Evolutionary conservation across 2,888 invertebrate genomes (phyloP), one percentile per base, ranked within the genome.

Genomic region (Drosophila fungiperda): DNA sequence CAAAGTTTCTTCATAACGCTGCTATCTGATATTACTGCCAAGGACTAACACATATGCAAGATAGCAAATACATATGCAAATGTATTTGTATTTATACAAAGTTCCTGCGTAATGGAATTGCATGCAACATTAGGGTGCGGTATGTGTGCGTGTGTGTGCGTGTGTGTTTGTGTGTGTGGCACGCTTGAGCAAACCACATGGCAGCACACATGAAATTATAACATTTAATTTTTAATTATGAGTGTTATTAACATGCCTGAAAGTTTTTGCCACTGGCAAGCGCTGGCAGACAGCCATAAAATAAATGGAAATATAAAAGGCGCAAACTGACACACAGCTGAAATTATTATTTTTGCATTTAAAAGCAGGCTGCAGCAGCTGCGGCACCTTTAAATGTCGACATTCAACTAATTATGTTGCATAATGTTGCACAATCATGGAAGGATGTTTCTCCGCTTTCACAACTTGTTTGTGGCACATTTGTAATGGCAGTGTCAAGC

Each of bases 201-300:
- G 75, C 76, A 71, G 73, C 86, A 76, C 88, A 86, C 74, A 86
- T 67, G 73, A 82, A 83, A 89, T 88, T 82, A 86, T 74, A 76
- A 72, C 80, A 87, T 88, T 86, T 82, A 82, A 87, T 88, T 82
- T 88, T 88, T 88, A 86, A 88, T 86, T 86, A 88, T 86, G 84
- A 83, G 82, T 74, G 80, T 78, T 86, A 86, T 85, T 88, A 85
- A 88, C 79, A 85, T 83, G 76, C 75, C 79, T 69, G 78, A 66
- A 88, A 88, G 71, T 86, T 86, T 83, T 76, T 68, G 68, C 82
- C 79, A 45, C 69, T 75, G 69, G 68, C 82, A 73, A 54, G 42
- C 71, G 67, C 54, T 62, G 73, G 59, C 76, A 66, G 63, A 83
- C 83, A 78, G 80, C 73, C 68, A 71, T 73, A 68, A 73, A 78